Evolutionary conservation across 2,113 vertebrate species (phyloP).

Genomic region (Motacilla tschutschensis): DNA sequence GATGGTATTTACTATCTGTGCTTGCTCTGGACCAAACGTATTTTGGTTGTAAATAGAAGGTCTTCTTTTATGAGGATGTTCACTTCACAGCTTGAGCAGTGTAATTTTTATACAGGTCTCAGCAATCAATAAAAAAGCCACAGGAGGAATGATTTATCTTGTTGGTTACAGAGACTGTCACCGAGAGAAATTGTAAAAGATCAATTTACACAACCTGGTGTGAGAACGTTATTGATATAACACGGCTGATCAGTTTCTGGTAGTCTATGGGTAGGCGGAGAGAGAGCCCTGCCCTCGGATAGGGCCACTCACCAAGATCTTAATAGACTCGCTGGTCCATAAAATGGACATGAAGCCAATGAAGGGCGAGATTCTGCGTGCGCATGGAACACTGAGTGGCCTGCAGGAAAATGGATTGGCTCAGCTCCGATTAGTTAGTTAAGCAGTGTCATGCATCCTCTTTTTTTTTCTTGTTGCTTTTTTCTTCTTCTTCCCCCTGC

Average conservation of each 20-base stretch:
- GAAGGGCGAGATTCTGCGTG: conserved; percentile 29
- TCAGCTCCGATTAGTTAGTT: conserved; percentile 65
- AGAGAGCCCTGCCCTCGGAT: conserved; percentile 41
- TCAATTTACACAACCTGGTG: conserved; percentile 92
- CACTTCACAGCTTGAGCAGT: conserved; percentile 76
- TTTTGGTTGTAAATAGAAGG: conserved; percentile 82
- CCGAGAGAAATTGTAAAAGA: conserved; percentile 91
- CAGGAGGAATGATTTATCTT: conserved; percentile 90
- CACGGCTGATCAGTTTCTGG: conserved; percentile 80
- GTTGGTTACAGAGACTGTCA: conserved; percentile 88
- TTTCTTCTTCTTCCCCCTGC: background rate
- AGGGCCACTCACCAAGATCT: conserved; percentile 68
- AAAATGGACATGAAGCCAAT: conserved; percentile 73
- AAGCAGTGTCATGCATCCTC: conserved; percentile 61
- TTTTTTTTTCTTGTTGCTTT: background rate
- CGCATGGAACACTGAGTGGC: conserved; percentile 26
- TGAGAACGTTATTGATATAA: conserved; percentile 87
- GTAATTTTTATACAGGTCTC: conserved; percentile 84
- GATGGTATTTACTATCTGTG: conserved; percentile 62
- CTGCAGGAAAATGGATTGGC: conserved; percentile 62
- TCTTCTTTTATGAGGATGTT: conserved; percentile 81
- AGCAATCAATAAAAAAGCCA: conserved; percentile 87
- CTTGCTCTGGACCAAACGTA: conserved; percentile 66
- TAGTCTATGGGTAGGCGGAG: conserved; percentile 56
- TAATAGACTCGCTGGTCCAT: conserved; percentile 74